These are phyloP conservation scores for Tragelaphus strepsiceros DNA, from an alignment of 2,113 vertebrate genomes.

Conservation along the genomic window DNA sequence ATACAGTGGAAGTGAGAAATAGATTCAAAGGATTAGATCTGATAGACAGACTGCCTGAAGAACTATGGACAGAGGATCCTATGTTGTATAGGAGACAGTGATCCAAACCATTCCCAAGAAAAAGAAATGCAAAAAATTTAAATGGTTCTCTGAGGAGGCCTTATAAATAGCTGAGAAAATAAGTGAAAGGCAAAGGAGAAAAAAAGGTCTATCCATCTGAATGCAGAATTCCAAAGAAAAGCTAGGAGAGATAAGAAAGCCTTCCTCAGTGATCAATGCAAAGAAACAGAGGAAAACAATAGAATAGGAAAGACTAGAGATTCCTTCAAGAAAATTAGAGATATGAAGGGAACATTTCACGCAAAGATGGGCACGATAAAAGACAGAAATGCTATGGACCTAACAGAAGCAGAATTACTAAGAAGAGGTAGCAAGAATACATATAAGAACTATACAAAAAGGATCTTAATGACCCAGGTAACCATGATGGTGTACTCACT, in stretches of 20 bases:
- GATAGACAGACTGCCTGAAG: not conserved
- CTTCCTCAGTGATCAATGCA: not conserved
- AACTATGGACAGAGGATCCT: not conserved
- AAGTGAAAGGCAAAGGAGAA: not conserved
- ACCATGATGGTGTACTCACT: not conserved
- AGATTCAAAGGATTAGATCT: not conserved
- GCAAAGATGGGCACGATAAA: not conserved
- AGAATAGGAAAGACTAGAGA: not conserved
- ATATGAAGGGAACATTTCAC: not conserved
- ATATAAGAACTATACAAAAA: not conserved
- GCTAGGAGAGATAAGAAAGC: not conserved
- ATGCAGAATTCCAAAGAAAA: not conserved
- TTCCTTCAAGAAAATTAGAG: not conserved
- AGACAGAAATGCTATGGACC: not conserved
- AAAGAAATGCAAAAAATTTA: not conserved
- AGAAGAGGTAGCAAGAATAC: not conserved
- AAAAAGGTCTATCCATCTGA: not conserved
- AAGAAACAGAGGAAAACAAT: not conserved
- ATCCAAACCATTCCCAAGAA: not conserved
- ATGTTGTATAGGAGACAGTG: not conserved
- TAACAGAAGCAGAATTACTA: not conserved
- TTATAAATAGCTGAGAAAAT: not conserved
- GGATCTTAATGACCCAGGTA: not conserved
- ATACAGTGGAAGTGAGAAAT: not conserved
- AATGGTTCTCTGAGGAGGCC: not conserved